Evolutionary conservation across 2,888 invertebrate species (phyloP).

Genomic region (Ophioninae sp.): DNA sequence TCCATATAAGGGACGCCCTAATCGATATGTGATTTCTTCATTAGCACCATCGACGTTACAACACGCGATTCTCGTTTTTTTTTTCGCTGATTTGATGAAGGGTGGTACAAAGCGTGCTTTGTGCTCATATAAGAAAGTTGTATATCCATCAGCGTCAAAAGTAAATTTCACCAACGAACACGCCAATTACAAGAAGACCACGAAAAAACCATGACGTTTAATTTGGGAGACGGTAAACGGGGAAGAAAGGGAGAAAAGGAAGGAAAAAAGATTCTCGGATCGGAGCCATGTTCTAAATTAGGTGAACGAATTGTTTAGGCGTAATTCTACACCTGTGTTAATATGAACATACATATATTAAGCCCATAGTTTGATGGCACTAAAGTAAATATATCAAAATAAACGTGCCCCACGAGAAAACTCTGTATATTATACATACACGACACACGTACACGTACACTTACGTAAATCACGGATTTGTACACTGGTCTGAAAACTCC

Average conservation of each 20-base stretch:
- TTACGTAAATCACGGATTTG: not conserved
- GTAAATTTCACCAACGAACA: slow-evolving; percentile 20
- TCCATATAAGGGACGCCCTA: too few relatives aligned
- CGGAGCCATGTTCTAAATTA: slow-evolving; percentile 73
- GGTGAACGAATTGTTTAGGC: slow-evolving; percentile 75
- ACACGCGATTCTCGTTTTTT: not conserved
- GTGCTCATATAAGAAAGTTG: not conserved
- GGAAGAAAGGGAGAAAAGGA: slow-evolving; percentile 15
- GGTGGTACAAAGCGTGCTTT: not conserved
- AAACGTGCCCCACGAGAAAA: slow-evolving; percentile 68
- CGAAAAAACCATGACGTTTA: slow-evolving; percentile 4
- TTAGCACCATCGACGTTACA: not conserved
- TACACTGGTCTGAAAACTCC: not conserved
- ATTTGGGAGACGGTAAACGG: slow-evolving; percentile 6
- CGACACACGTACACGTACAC: not conserved
- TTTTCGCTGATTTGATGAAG: slow-evolving; percentile 11
- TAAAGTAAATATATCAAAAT: slow-evolving; percentile 74
- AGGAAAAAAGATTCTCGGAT: slow-evolving; percentile 51
- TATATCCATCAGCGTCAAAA: slow-evolving; percentile 9
- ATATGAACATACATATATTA: slow-evolving; percentile 79
- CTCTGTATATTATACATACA: slow-evolving; percentile 70
- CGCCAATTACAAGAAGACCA: not conserved
- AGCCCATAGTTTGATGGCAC: slow-evolving; percentile 74
- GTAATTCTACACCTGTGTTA: slow-evolving; percentile 74
- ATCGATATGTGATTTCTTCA: not conserved